phyloP scores from a whole-genome alignment of 2,113 vertebrate genomes.

The Dinomys branickii region DNA sequence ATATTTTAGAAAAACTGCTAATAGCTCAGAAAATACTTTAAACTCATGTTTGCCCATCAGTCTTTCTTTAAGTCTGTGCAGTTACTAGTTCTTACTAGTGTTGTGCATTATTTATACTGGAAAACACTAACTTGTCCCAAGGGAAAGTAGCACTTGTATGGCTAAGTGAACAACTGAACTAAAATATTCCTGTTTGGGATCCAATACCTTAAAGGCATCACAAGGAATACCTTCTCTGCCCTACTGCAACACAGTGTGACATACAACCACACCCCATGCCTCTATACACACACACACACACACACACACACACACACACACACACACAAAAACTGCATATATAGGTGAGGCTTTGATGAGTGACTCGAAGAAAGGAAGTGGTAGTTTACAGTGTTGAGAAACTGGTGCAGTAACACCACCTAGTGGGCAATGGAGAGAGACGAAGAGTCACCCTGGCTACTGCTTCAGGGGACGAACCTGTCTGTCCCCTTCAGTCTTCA shows the following conservation, averaged over 20 bases:
- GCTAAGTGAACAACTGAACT: constrained; percentile 47
- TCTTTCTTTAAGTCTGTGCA: neutral
- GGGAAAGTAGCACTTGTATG: neutral
- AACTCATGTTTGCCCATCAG: neutral
- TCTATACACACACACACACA: neutral
- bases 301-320: neutral
- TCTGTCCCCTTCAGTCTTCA: neutral
- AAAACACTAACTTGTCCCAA: constrained; percentile 37
- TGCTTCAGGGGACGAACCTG: neutral
- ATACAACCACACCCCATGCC: neutral
- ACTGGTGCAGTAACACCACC: constrained; percentile 60
- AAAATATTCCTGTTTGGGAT: neutral
- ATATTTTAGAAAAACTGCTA: constrained; percentile 7
- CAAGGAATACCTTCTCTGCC: neutral
- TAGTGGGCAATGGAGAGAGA: constrained; percentile 31
- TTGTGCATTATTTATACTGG: constrained; percentile 22
- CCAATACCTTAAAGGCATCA: neutral
- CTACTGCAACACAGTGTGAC: neutral
- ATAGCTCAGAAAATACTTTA: constrained; percentile 47
- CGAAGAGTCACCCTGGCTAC: neutral
- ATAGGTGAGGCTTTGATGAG: neutral
- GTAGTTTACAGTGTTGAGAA: neutral
- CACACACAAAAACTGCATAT: too few species aligned
- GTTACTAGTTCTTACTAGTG: constrained; percentile 25
- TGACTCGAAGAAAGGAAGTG: neutral